These are phyloP conservation scores for Campylomormyrus tamandua DNA, from an alignment of 2,113 vertebrate genomes.

Conservation along the genomic window DNA sequence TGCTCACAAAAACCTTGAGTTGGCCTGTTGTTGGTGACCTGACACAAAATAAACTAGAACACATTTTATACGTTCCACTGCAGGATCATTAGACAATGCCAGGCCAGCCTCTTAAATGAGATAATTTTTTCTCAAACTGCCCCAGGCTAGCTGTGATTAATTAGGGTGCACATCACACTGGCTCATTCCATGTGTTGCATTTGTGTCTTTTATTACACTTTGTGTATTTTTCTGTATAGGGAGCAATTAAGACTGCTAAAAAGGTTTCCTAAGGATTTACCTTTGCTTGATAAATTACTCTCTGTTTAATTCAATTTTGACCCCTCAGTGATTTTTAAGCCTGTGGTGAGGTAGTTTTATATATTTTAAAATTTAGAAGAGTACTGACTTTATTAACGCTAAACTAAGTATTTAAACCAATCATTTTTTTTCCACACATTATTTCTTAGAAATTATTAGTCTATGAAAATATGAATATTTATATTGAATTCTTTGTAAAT, in stretches of 20 bases:
- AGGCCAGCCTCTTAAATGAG: slow-evolving; percentile 48
- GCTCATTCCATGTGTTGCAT: slow-evolving; percentile 42
- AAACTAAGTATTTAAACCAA: slow-evolving; percentile 6
- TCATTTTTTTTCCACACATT: background rate
- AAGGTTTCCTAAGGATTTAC: slow-evolving; percentile 27
- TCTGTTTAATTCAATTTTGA: slow-evolving; percentile 31
- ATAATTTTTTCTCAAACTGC: slow-evolving; percentile 49
- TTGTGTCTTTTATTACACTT: slow-evolving; percentile 16
- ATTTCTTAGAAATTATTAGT: background rate
- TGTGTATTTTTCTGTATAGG: slow-evolving; percentile 21
- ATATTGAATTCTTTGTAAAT: background rate
- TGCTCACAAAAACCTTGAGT: background rate
- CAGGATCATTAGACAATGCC: slow-evolving; percentile 49
- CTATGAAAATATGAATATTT: background rate
- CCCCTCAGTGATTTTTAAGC: slow-evolving; percentile 17
- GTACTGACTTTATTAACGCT: slow-evolving; percentile 11
- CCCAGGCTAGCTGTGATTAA: slow-evolving; percentile 52
- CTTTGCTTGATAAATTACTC: slow-evolving; percentile 27
- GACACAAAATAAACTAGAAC: slow-evolving; percentile 14
- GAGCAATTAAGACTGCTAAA: slow-evolving; percentile 27
- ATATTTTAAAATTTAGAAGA: slow-evolving; percentile 6
- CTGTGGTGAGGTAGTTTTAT: slow-evolving; percentile 15
- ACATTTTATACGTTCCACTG: slow-evolving; percentile 18
- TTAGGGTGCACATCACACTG: slow-evolving; percentile 48
- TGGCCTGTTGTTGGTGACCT: slow-evolving; percentile 9